Evolutionary conservation across 2,797 vertebrate species (phyloP).

Genomic region (Myoxocephalus aenaeus): DNA sequence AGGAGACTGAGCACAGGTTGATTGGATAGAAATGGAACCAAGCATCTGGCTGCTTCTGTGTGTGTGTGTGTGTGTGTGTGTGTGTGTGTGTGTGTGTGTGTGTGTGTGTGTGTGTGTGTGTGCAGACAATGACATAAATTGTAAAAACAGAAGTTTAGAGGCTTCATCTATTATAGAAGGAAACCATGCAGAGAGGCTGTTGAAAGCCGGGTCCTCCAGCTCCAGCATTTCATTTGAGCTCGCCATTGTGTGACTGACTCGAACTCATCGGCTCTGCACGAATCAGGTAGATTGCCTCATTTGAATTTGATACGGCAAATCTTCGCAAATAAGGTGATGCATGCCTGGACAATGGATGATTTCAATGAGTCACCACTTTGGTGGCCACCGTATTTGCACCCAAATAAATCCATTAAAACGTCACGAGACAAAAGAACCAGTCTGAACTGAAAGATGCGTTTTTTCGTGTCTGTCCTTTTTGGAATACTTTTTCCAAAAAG

Average conservation of each 20-base stretch:
- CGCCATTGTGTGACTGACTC: not conserved
- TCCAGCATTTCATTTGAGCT: not conserved
- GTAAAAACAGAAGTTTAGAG: constrained; percentile 19
- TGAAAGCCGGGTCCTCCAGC: not conserved
- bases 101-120: constrained; percentile 5
- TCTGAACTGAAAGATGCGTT: constrained; percentile 1
- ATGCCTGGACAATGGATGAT: constrained; percentile 1
- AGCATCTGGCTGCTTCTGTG: constrained; percentile 33
- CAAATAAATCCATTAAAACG: constrained; percentile 33
- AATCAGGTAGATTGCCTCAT: not conserved
- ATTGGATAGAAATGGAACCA: constrained; percentile 33
- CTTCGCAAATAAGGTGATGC: not conserved
- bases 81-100: constrained; percentile 24
- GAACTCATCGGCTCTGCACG: not conserved
- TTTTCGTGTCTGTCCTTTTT: constrained; percentile 13
- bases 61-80: constrained; percentile 14
- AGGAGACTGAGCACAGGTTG: constrained; percentile 20
- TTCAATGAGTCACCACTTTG: constrained; percentile 4
- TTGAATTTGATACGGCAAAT: not conserved
- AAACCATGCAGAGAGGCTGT: not conserved
- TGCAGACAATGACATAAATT: not conserved
- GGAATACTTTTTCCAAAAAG: not conserved
- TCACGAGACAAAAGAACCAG: constrained; percentile 13
- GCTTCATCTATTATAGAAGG: constrained; percentile 3
- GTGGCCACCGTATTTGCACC: not conserved